Conservation (phyloP, 1,140 invertebrate genomes). For the Magallana angulata region DNA sequence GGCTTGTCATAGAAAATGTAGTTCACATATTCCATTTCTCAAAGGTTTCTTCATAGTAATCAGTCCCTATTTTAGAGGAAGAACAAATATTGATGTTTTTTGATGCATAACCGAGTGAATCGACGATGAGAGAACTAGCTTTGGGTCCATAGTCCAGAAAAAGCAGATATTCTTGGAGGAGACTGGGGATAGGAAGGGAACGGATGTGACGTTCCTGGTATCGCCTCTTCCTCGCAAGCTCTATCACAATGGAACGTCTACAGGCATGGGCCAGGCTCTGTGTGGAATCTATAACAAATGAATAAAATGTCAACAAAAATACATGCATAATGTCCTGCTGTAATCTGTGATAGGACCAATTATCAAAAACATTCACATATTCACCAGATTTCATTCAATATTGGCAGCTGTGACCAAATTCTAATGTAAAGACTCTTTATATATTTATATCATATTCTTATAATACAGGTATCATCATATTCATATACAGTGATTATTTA, state of each 20-base stretch:
- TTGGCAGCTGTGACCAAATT: too few relatives aligned
- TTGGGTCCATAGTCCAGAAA: constrained; percentile 45
- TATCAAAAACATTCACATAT: too few relatives aligned
- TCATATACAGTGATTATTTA: too few relatives aligned
- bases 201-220: constrained; percentile 46
- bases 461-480: too few relatives aligned
- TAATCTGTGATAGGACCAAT: too few relatives aligned
- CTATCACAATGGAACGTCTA: constrained; percentile 47
- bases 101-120: background rate
- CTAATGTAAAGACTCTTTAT: too few relatives aligned
- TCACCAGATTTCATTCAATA: too few relatives aligned
- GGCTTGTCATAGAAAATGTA: too few relatives aligned
- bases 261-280: constrained; percentile 54
- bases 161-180: constrained; percentile 55
- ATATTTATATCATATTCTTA: too few relatives aligned
- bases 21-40: constrained; percentile 12
- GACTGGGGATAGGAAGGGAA: constrained; percentile 45
- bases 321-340: too few relatives aligned
- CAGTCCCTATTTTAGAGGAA: background rate
- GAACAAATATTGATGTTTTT: background rate
- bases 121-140: background rate
- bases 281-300: constrained; percentile 49
- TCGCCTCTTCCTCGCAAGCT: constrained; percentile 35
- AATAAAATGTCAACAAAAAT: background rate
- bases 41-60: constrained; percentile 14